Evolutionary conservation across 2,888 invertebrate species (phyloP).

Genomic region (Aleiodes leptofemur): DNA sequence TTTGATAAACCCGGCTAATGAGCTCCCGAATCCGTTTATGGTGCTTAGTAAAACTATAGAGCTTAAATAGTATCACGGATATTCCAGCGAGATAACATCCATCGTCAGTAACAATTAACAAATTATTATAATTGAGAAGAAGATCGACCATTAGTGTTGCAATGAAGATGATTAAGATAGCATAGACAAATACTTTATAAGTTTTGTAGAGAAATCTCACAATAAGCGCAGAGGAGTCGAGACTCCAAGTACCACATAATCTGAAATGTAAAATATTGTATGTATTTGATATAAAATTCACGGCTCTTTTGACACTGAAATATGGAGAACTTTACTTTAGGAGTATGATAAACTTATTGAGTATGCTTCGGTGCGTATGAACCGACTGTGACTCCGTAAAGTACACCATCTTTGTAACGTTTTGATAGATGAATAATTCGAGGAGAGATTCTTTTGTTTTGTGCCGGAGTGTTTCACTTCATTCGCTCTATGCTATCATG

Average conservation of each 20-base stretch:
- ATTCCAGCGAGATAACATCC: slow-evolving; percentile 64
- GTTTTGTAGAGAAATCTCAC: slow-evolving; percentile 50
- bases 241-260: slow-evolving; percentile 49
- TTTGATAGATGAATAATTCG: slow-evolving; percentile 11
- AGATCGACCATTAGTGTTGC: slow-evolving; percentile 59
- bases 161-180: slow-evolving; percentile 55
- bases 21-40: slow-evolving; percentile 54
- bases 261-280: slow-evolving; percentile 8
- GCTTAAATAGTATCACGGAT: slow-evolving; percentile 60
- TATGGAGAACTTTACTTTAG: slow-evolving; percentile 36
- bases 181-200: slow-evolving; percentile 57
- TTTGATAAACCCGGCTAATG: slow-evolving; percentile 46
- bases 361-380: slow-evolving; percentile 30
- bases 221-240: slow-evolving; percentile 39
- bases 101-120: slow-evolving; percentile 62
- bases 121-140: slow-evolving; percentile 52
- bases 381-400: neutral
- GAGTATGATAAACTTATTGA: slow-evolving; percentile 37
- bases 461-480: neutral
- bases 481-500: slow-evolving; percentile 10
- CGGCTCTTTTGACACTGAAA: neutral
- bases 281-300: neutral
- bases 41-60: slow-evolving; percentile 56
- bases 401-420: slow-evolving; percentile 11
- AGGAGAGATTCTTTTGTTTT: neutral